phyloP scores from a whole-genome alignment of 2,888 invertebrate genomes.

The Heteromyza rotundicornis region DNA sequence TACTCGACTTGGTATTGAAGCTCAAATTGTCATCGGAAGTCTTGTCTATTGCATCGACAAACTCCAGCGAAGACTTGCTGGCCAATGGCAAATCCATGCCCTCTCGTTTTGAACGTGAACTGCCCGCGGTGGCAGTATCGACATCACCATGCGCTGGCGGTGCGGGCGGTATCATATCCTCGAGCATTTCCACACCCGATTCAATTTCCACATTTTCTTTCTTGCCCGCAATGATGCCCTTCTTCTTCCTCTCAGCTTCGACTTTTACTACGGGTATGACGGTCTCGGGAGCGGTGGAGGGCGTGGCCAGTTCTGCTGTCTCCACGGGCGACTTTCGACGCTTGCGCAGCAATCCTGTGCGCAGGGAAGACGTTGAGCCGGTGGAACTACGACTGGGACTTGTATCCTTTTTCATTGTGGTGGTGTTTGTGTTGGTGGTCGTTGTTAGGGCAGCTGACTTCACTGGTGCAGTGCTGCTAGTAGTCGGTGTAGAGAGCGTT shows the following conservation, averaged over 20 bases:
- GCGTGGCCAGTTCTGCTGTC: conserved; percentile 35
- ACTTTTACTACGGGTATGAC: conserved; percentile 29
- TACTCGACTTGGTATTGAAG: too few species aligned
- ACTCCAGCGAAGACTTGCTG: background rate
- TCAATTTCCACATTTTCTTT: conserved; percentile 60
- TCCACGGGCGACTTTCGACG: conserved; percentile 40
- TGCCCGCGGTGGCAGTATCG: conserved; percentile 21
- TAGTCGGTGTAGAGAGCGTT: conserved; percentile 16
- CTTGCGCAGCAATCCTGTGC: conserved; percentile 48
- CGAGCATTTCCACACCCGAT: conserved; percentile 61
- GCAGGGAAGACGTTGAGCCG: conserved; percentile 32
- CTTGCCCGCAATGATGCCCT: conserved; percentile 47
- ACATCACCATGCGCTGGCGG: background rate
- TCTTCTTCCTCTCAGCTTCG: conserved; percentile 33
- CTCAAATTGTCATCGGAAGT: too few species aligned
- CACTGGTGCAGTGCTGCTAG: conserved; percentile 29
- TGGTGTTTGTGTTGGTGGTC: conserved; percentile 29
- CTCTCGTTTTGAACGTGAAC: conserved; percentile 18
- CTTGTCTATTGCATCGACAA: too few species aligned
- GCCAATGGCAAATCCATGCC: conserved; percentile 35
- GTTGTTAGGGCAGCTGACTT: conserved; percentile 1
- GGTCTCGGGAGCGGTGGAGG: conserved; percentile 22
- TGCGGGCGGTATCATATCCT: conserved; percentile 54
- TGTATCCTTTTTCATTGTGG: conserved; percentile 43
- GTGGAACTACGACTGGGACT: conserved; percentile 33